Base-by-base conservation (phyloP, 2,797 vertebrate species). In the Sphenopsis melanotis region DNA sequence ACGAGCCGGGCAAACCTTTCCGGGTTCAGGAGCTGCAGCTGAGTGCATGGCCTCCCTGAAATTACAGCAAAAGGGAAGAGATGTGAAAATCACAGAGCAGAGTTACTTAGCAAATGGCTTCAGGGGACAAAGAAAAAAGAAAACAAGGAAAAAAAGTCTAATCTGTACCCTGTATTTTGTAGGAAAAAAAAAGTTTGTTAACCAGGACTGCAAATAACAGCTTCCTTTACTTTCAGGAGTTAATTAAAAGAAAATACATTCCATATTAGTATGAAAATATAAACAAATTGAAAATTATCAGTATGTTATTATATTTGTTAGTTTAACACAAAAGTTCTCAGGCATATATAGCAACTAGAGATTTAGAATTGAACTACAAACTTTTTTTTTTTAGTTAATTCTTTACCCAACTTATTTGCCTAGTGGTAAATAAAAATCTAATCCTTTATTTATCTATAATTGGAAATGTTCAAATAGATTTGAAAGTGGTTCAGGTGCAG, bases 1-100 rank as follows among this genome's bases (percentile, higher is more conserved):
- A 99, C 98, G 92, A 99, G 99, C 64, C 99, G 98, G 92, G 98
- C 98, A 95, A 99, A 99, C 94, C 99, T 98, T 88, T 99, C 99
- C 78, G 99, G 98, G 81, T 98, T 99, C 95, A 99, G 93, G 93
- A 98, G 97, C 96, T 99, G 99, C 76, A 99, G 98, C 93, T 99
- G 99, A 97, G 99, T 99, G 93, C 99, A 99, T 4, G 99, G 98
- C 94, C 99, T 98, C 97, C 99, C 99, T 99, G 98, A 97, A 98
- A 96, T 96, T 34, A 97, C 11, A 92, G 92, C 39, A 95, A 81
- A 93, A 97, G 18, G 71, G 37, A 90, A 93, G 93, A 82, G 21
- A 13, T 55, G 55, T 94, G 50, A 94, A 87, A 94, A 94, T 66
- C 55, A 92, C 37, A 87, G 14, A 83, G n/a, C 26, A 82, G 7